Evolutionary conservation across 2,113 vertebrate species (phyloP).

Genomic region (Peromyscus polionotus): DNA sequence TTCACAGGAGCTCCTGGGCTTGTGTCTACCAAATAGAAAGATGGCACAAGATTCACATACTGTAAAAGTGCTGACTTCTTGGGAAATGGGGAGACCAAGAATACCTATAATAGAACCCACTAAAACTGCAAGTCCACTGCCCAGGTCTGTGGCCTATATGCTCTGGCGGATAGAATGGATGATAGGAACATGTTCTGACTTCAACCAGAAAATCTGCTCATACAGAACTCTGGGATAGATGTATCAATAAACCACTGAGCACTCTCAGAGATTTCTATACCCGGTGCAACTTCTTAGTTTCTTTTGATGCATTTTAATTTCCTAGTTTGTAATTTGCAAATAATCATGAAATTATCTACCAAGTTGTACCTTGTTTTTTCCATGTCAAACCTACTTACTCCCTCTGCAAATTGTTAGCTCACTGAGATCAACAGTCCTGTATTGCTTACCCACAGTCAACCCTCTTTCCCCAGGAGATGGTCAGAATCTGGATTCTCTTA

Average conservation of each 20-base stretch:
- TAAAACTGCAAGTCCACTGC: neutral
- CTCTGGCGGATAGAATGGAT: neutral
- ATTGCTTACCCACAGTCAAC: neutral
- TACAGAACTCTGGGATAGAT: neutral
- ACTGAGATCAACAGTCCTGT: neutral
- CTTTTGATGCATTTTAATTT: slow-evolving; percentile 9
- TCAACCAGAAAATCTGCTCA: neutral
- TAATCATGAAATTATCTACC: neutral
- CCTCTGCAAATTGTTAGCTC: neutral
- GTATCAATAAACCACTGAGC: neutral
- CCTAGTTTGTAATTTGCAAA: slow-evolving; percentile 6
- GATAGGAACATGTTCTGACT: neutral
- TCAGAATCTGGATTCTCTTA: neutral
- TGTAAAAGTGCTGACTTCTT: neutral
- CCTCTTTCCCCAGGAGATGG: neutral
- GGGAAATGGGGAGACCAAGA: rapidly evolving
- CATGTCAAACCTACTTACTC: neutral
- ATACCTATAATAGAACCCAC: neutral
- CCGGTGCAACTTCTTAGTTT: neutral
- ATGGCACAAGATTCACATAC: neutral
- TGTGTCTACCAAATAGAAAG: neutral
- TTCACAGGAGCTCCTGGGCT: neutral
- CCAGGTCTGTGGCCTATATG: neutral
- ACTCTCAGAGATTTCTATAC: neutral
- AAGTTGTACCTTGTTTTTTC: neutral